Percentiles rank a stretch among this genome's conserved stretches.
phyloP scores from a whole-genome alignment of 2,888 invertebrate species.

The Anoplius nigerrimus region DNA sequence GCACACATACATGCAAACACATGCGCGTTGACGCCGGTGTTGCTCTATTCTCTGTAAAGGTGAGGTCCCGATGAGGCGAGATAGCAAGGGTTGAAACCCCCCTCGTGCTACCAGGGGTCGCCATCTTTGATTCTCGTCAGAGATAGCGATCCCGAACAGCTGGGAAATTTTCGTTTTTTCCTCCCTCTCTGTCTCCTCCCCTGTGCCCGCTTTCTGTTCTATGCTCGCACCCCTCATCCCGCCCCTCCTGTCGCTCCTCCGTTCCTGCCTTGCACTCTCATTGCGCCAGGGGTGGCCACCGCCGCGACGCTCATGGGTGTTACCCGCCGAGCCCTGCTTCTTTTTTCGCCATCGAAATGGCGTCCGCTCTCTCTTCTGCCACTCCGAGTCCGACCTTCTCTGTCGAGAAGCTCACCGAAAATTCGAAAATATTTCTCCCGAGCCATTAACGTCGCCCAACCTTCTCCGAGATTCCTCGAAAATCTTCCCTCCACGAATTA shows the following conservation, averaged over 20 bases:
- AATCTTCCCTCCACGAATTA: no score
- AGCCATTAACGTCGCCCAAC: no score
- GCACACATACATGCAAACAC: constrained; percentile 38
- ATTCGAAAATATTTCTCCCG: no score
- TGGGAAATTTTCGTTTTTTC: constrained; percentile 68
- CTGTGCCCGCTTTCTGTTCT: constrained; percentile 8
- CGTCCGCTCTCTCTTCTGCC: constrained; percentile 14
- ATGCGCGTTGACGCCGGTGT: constrained; percentile 41
- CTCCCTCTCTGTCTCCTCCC: constrained; percentile 28
- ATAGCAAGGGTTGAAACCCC: constrained; percentile 73
- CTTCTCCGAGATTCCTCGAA: no score
- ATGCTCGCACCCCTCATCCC: background rate
- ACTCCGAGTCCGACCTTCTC: constrained; percentile 13
- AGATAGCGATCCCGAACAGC: constrained; percentile 68
- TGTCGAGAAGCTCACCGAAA: no score
- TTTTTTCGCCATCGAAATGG: constrained; percentile 37
- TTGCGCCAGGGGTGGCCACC: constrained; percentile 17
- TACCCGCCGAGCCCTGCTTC: constrained; percentile 27
- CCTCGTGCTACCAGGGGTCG: constrained; percentile 47
- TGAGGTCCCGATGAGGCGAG: constrained; percentile 58
- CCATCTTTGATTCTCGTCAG: constrained; percentile 68
- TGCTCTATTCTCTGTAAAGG: constrained; percentile 42
- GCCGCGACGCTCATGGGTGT: constrained; percentile 3
- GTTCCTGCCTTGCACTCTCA: background rate
- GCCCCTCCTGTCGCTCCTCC: background rate